Evolutionary conservation across 2,113 vertebrate genomes (phyloP).

Genomic region (Phainopepla nitens): DNA sequence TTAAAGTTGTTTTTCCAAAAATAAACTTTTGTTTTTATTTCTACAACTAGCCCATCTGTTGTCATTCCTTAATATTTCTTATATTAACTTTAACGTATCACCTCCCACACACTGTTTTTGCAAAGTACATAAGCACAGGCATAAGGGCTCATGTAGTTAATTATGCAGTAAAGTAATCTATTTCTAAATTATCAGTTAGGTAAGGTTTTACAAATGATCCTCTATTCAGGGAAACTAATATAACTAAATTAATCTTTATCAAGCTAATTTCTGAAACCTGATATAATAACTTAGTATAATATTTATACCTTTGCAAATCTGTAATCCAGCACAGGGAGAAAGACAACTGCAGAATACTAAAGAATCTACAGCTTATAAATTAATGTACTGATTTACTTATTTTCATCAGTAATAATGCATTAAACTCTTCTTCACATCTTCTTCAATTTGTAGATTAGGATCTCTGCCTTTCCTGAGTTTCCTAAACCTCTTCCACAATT

Average conservation of each 20-base stretch:
- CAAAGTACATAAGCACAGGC: background rate
- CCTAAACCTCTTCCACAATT: constrained; percentile 14
- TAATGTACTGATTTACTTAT: background rate
- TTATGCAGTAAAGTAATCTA: background rate
- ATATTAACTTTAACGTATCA: background rate
- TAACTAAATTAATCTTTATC: background rate
- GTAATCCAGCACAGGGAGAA: background rate
- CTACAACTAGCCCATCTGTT: background rate
- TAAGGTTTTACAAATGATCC: background rate
- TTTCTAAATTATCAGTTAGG: background rate
- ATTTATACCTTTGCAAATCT: background rate
- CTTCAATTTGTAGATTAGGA: background rate
- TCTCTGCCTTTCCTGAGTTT: constrained; percentile 1
- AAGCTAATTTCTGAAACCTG: background rate
- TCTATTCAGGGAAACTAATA: background rate
- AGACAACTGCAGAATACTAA: background rate
- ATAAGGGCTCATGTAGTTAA: background rate
- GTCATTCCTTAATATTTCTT: background rate
- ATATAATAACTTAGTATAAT: background rate
- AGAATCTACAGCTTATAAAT: background rate
- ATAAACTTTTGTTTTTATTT: background rate
- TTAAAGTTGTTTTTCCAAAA: background rate
- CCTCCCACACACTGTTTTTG: background rate
- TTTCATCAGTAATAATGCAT: background rate
- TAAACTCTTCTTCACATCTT: background rate